A percentile compares a stretch with the other conserved stretches of the same genome.
Conservation (phyloP, 2,113 vertebrate species). For the Marcusenius ussheri region DNA sequence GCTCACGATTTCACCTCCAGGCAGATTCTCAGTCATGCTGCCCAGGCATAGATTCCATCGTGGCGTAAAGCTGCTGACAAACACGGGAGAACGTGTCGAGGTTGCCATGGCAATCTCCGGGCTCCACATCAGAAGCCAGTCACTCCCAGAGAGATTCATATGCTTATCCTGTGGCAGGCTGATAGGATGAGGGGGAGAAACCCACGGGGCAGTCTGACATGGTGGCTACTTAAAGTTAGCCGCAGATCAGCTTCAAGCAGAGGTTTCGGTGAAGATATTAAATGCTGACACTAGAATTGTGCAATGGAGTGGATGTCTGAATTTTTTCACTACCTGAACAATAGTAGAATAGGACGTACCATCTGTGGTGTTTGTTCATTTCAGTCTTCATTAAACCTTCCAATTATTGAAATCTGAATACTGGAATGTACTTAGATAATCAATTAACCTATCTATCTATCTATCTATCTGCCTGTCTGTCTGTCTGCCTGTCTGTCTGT, state of each 20-base stretch:
- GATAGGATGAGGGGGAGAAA: background rate
- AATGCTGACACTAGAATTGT: background rate
- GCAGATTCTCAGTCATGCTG: background rate
- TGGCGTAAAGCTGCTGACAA: background rate
- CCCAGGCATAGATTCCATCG: background rate
- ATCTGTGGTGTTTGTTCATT: background rate
- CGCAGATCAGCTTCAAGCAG: background rate
- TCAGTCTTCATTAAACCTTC: background rate
- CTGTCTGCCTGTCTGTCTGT: background rate
- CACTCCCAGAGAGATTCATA: background rate
- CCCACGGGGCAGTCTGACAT: background rate
- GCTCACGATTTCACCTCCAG: constrained; percentile 6
- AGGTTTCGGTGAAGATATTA: background rate
- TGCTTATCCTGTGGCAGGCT: background rate
- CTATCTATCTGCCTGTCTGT: background rate
- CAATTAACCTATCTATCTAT: background rate
- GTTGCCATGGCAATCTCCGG: constrained; percentile 1
- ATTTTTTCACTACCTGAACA: background rate
- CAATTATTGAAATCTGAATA: background rate
- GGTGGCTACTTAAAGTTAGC: background rate
- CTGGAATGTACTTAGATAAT: background rate
- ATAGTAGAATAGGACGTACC: background rate
- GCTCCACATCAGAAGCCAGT: background rate
- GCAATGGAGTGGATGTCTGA: background rate
- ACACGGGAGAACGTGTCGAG: background rate